phyloP scores from a whole-genome alignment of 2,113 vertebrate genomes.

The Rhombomys opimus region DNA sequence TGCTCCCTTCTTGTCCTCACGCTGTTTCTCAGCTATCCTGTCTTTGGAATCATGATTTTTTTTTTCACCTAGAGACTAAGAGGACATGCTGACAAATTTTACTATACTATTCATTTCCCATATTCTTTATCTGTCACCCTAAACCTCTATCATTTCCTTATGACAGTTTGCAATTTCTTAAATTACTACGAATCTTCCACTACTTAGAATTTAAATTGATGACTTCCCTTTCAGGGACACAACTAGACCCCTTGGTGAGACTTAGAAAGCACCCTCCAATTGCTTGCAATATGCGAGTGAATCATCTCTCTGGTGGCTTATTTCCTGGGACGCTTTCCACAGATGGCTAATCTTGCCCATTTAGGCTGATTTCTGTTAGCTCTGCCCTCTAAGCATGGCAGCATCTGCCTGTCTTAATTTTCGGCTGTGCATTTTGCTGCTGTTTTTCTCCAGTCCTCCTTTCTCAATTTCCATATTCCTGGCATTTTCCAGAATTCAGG shows the following conservation, averaged over 20 bases:
- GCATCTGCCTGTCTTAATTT: conserved; percentile 67
- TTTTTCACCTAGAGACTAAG: not conserved
- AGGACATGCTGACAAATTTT: conserved; percentile 44
- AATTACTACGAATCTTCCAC: conserved; percentile 78
- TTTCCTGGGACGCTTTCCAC: conserved; percentile 71
- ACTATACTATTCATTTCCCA: conserved; percentile 42
- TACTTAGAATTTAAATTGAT: conserved; percentile 73
- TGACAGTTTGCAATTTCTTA: conserved; percentile 74
- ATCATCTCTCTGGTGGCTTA: conserved; percentile 71
- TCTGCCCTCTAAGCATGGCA: conserved; percentile 35
- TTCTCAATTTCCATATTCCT: conserved; percentile 59
- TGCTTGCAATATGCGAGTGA: conserved; percentile 65
- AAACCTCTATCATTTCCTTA: conserved; percentile 74
- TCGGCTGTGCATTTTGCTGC: conserved; percentile 50
- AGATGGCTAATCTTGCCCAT: conserved; percentile 72
- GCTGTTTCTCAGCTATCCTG: not conserved
- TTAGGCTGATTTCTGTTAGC: conserved; percentile 58
- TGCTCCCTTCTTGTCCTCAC: not conserved
- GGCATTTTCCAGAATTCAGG: conserved; percentile 18
- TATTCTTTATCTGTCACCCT: conserved; percentile 36
- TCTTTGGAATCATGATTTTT: conserved; percentile 4
- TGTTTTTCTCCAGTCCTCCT: conserved; percentile 34
- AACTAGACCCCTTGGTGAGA: conserved; percentile 63
- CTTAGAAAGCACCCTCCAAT: conserved; percentile 70
- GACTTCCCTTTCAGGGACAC: conserved; percentile 62